Percentiles rank a stretch among this genome's conserved stretches.
Conservation (phyloP, 2,113 vertebrate genomes). For the Todiramphus chloris region DNA sequence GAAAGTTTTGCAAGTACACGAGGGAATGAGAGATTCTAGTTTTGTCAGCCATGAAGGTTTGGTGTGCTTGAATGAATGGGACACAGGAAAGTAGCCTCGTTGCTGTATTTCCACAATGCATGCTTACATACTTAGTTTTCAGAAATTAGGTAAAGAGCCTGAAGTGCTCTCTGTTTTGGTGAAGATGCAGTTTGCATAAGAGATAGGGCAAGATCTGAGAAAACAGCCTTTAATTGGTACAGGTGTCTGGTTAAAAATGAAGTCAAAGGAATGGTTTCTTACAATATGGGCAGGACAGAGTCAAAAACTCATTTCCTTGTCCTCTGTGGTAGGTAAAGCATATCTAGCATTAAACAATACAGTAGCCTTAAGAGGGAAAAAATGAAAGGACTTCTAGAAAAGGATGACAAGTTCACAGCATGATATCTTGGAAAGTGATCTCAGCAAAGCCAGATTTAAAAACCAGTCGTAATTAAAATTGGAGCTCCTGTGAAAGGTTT, state of each 20-base stretch:
- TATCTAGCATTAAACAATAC: neutral
- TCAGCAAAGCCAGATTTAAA: neutral
- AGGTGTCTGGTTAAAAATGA: neutral
- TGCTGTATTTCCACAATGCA: neutral
- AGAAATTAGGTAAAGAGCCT: neutral
- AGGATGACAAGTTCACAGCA: neutral
- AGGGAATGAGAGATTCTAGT: neutral
- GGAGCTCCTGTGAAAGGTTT: neutral
- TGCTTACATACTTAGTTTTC: neutral
- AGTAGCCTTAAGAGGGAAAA: neutral
- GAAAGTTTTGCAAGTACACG: neutral
- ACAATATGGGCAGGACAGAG: neutral
- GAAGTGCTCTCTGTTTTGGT: neutral
- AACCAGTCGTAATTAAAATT: neutral
- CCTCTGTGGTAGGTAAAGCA: neutral
- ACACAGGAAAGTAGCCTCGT: neutral
- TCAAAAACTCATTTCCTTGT: neutral
- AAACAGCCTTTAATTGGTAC: neutral
- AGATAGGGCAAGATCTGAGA: neutral
- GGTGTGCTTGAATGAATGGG: neutral
- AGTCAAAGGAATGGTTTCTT: neutral
- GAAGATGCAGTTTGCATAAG: neutral
- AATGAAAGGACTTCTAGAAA: neutral
- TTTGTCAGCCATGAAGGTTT: neutral
- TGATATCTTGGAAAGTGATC: neutral